A percentile compares a stretch with the other conserved stretches of the same genome.
Conservation (phyloP, 2,797 vertebrate genomes). For the Phataginus tricuspis region DNA sequence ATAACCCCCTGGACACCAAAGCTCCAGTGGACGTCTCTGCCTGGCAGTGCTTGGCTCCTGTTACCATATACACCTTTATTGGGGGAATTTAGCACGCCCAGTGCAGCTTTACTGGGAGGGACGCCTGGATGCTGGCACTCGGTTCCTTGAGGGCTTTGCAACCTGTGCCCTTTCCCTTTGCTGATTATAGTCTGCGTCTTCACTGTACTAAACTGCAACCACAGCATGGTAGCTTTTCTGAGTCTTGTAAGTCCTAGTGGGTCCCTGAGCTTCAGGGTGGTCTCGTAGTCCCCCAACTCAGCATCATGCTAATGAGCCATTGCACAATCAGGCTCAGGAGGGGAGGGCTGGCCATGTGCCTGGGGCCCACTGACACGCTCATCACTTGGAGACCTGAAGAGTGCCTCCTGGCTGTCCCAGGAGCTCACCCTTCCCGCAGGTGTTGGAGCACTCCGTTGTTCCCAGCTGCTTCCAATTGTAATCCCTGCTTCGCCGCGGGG, state of each 20-base stretch:
- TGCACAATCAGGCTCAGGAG: not conserved
- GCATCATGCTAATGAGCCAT: not conserved
- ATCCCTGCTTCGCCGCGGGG: conserved; percentile 87
- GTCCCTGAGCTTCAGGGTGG: not conserved
- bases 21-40: not conserved
- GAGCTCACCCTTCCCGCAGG: conserved; percentile 94
- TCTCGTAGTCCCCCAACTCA: not conserved
- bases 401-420: accelerated
- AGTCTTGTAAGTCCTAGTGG: not conserved
- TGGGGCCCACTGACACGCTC: not conserved
- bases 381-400: not conserved
- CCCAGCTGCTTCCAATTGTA: conserved; percentile 96
- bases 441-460: conserved; percentile 92
- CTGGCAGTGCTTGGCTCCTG: not conserved
- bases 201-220: not conserved
- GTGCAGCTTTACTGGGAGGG: not conserved
- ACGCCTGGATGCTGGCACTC: not conserved
- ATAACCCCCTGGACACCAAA: not conserved
- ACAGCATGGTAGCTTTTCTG: not conserved
- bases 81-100: not conserved
- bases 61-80: not conserved
- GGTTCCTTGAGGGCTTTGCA: not conserved
- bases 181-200: not conserved
- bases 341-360: not conserved
- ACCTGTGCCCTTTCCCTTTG: accelerated